Evolutionary conservation across 2,113 vertebrate species (phyloP).

Genomic region (Melozone crissalis): DNA sequence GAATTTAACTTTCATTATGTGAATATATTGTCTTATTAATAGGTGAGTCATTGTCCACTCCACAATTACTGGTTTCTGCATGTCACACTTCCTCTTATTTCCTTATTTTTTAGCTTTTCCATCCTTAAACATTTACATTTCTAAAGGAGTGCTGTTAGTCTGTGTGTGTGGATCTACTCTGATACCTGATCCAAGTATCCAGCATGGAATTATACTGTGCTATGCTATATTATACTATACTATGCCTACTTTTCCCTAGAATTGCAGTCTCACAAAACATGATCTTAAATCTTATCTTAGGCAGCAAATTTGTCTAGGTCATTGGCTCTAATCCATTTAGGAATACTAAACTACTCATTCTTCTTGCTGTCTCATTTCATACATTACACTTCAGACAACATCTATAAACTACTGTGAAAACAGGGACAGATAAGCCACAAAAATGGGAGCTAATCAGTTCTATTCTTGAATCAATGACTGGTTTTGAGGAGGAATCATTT

Average conservation of each 20-base stretch:
- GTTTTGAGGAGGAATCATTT: neutral
- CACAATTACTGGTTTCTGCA: neutral
- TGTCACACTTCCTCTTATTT: neutral
- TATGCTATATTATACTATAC: accelerated
- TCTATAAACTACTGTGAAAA: neutral
- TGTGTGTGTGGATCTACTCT: neutral
- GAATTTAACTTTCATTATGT: neutral
- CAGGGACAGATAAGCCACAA: neutral
- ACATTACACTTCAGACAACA: neutral
- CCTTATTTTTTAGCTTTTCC: neutral
- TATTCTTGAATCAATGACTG: neutral
- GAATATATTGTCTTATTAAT: neutral
- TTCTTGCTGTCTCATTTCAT: neutral
- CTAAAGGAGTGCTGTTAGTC: neutral
- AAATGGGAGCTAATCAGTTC: neutral
- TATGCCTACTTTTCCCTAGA: neutral
- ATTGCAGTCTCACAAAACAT: neutral
- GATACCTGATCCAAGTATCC: neutral
- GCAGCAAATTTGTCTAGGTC: neutral
- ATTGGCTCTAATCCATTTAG: neutral
- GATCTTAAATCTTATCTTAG: neutral
- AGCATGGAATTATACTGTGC: neutral
- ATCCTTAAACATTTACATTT: neutral
- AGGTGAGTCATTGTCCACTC: neutral
- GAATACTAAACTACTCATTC: neutral